Evolutionary conservation across 2,113 vertebrate genomes (phyloP).

Genomic region (Cryptotis parvus): DNA sequence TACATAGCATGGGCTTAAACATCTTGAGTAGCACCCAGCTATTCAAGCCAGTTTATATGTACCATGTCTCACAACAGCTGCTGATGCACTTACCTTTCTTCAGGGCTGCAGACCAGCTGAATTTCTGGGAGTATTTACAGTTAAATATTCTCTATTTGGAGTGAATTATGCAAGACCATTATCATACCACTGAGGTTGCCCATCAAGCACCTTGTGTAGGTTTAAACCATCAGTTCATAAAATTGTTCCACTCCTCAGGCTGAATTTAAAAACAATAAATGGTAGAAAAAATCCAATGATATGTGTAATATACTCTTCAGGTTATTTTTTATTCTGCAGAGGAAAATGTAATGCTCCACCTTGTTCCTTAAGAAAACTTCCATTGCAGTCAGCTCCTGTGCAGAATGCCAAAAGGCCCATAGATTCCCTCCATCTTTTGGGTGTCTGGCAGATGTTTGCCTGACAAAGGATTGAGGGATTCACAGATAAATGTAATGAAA

Average conservation of each 20-base stretch:
- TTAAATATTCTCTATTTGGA: background rate
- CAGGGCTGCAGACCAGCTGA: background rate
- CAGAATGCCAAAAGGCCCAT: accelerated
- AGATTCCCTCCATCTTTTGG: background rate
- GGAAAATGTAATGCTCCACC: background rate
- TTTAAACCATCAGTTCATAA: background rate
- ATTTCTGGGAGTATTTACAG: background rate
- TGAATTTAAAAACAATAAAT: slow-evolving; percentile 14
- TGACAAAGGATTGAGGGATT: slow-evolving; percentile 12
- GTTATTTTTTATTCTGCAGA: slow-evolving; percentile 46
- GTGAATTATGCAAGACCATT: background rate
- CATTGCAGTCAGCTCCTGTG: background rate
- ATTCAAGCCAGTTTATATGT: background rate
- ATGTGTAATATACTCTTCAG: background rate
- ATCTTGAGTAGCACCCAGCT: background rate
- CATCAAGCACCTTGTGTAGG: background rate
- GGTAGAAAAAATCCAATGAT: background rate
- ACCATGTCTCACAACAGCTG: background rate
- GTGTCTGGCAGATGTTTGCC: background rate
- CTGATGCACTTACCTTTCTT: background rate
- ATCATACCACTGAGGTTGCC: background rate
- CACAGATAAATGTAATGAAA: background rate
- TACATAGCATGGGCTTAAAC: background rate
- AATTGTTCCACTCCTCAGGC: background rate
- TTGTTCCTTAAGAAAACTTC: background rate